These are phyloP conservation scores for Fabriciana adippe DNA, from an alignment of 2,888 invertebrate species.

Conservation along the genomic window DNA sequence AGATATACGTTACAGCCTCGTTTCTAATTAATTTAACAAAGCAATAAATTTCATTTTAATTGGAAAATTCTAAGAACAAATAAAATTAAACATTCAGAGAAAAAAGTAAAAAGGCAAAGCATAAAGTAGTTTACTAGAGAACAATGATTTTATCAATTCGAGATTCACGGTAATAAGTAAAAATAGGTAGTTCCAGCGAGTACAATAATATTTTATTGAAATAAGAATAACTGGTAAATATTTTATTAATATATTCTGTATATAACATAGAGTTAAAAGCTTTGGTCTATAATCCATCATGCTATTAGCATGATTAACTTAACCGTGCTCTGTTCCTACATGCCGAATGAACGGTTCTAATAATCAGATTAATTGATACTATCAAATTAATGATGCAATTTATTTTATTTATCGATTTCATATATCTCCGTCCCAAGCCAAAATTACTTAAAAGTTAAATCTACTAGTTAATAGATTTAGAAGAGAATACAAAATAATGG, in stretches of 20 bases:
- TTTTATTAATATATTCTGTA: no score
- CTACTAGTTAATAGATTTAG: slow-evolving; percentile 25
- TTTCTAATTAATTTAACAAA: slow-evolving; percentile 30
- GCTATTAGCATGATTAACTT: background rate
- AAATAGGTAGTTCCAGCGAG: no score
- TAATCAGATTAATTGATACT: background rate
- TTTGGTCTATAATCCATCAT: background rate
- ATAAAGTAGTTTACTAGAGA: no score
- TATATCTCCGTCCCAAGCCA: slow-evolving; percentile 8
- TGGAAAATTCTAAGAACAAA: no score
- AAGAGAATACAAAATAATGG: slow-evolving; percentile 29
- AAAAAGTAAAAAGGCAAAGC: no score
- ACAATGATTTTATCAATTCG: no score
- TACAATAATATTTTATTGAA: no score
- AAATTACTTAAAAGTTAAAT: slow-evolving; percentile 16
- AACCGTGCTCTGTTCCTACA: background rate
- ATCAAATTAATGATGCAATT: slow-evolving; percentile 3
- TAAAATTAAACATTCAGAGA: no score
- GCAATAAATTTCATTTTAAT: slow-evolving; percentile 5
- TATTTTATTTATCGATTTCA: background rate
- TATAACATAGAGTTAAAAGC: background rate
- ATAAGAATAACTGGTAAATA: no score
- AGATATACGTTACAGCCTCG: slow-evolving; percentile 20
- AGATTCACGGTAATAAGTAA: no score
- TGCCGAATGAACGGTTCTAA: background rate